Conservation (phyloP, 23 tunicate genomes). For the Ascidia mentula region DNA sequence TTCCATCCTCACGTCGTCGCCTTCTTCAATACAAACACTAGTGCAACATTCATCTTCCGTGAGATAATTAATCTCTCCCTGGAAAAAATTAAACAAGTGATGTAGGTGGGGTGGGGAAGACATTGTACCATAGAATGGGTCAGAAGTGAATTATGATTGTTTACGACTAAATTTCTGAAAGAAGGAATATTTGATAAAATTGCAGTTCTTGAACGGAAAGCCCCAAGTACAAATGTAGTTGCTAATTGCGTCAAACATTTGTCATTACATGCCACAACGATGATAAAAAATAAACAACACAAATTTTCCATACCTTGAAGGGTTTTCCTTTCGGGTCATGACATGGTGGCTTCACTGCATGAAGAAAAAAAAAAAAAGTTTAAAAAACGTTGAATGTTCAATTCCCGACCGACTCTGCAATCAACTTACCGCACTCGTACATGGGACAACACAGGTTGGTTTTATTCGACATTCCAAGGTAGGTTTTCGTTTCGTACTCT, state of each 20-base stretch:
- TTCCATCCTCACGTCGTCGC: neutral
- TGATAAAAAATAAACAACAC: no score
- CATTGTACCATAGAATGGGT: no score
- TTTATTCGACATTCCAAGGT: conserved; percentile 5
- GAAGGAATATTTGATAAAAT: no score
- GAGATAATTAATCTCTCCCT: neutral
- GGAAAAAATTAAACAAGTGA: no score
- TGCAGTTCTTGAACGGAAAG: no score
- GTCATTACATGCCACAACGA: no score
- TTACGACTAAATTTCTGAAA: no score
- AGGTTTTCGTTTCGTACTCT: neutral
- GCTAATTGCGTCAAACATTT: no score
- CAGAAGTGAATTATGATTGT: no score
- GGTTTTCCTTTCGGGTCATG: neutral
- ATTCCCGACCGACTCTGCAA: no score
- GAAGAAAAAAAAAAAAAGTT: neutral
- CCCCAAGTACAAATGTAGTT: no score
- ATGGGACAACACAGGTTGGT: neutral
- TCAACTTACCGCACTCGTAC: conserved; percentile 5
- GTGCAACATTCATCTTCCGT: neutral
- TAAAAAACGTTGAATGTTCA: neutral
- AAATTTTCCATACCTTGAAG: neutral
- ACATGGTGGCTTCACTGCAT: neutral
- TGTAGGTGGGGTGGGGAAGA: no score
- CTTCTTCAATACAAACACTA: neutral